Base-by-base conservation (phyloP, 1,140 invertebrate genomes). In the Sesamia nonagrioides region DNA sequence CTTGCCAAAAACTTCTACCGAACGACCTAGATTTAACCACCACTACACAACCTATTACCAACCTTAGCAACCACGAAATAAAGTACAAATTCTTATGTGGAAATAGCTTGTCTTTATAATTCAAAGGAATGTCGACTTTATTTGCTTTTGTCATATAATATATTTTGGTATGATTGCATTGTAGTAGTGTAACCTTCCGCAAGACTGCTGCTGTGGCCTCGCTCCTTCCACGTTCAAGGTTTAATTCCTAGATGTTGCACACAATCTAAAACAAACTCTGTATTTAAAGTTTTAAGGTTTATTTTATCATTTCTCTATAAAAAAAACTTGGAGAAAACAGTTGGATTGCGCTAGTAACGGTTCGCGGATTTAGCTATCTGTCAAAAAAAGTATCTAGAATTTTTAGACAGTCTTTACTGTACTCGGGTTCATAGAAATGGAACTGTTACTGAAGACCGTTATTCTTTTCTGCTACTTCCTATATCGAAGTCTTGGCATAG, bases 151-250 rank as follows among this genome's bases (percentile, higher is more conserved):
- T 6, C 5, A 63, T 78, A 81, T 75, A 50, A 76, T 81, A 58
- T 8, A 60, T n/a, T 69, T 68, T 78, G 4, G 35, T 69, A 33
- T 66, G 21, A 69, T 82, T 80, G 80, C 13, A 68, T 37, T 54
- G 52, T 60, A 27, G 27, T 50, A 21, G 9, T 58, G 80, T 81
- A 90, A 90, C 90, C 90, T 92, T 92, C 90, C 73, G 21, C 73
- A 75, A 75, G 73, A 75, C 58, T 75, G 58, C 56, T 40, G 73
- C 21, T 63, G 56, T 78, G 87, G 77, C 91, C 91, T 92, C 87
- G 90, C 79, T 81, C 48, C 86, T 92, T 88, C 86, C 88, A 89
- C 87, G 87, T 88, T 91, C 91, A 92, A 90, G 91, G 91, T 91
- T 91, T 80, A 84, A 82, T 75, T 85, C 84, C 76, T 66, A 60